Evolutionary conservation across 2,888 invertebrate genomes (phyloP).

Genomic region (Sisyra nigra): DNA sequence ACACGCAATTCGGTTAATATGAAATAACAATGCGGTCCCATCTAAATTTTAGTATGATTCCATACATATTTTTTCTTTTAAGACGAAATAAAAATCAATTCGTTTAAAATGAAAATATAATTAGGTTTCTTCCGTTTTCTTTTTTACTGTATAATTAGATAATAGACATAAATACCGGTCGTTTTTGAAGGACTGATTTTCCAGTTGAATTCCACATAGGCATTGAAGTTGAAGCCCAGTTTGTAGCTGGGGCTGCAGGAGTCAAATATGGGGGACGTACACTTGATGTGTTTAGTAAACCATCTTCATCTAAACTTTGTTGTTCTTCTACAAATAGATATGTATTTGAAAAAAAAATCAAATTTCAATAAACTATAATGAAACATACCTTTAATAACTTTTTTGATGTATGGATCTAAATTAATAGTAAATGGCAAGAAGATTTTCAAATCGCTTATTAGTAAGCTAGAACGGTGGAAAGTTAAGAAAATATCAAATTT

Average conservation of each 20-base stretch:
- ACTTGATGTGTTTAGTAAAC: conserved; percentile 19
- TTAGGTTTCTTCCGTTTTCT: too few species aligned
- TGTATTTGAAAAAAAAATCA: not conserved
- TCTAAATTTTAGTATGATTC: too few species aligned
- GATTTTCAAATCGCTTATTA: conserved; percentile 79
- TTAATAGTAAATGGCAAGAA: conserved; percentile 98
- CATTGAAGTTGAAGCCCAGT: conserved; percentile 8
- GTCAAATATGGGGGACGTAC: conserved; percentile 3
- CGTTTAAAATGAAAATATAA: too few species aligned
- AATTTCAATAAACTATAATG: conserved; percentile 5
- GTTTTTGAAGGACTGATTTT: not conserved
- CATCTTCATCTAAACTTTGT: conserved; percentile 46
- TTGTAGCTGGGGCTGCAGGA: not conserved
- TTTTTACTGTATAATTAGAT: too few species aligned
- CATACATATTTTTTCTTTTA: too few species aligned
- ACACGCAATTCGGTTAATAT: too few species aligned
- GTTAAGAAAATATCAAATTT: conserved; percentile 88
- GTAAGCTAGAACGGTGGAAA: conserved; percentile 69
- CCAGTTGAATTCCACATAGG: conserved; percentile 13
- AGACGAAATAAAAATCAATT: too few species aligned
- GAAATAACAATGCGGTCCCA: too few species aligned
- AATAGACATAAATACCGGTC: not conserved
- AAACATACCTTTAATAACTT: conserved; percentile 89
- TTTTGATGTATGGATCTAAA: conserved; percentile 92
- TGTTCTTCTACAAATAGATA: conserved; percentile 40